These are phyloP conservation scores for Tetraodon nigroviridis DNA, from an alignment of 2,113 vertebrate species.

Conservation along the genomic window DNA sequence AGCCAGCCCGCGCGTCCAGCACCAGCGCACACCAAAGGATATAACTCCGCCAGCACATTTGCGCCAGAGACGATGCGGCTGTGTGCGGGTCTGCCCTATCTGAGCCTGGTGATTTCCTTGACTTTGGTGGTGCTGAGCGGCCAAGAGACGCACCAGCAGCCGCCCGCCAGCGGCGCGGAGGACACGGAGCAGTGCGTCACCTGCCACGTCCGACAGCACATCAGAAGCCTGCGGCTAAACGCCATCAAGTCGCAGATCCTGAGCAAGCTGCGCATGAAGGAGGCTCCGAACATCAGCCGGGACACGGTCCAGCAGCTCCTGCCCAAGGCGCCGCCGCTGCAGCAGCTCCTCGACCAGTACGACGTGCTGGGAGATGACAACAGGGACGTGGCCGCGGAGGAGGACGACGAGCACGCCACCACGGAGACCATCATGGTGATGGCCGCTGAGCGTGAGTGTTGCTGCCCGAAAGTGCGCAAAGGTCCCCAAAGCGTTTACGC, in stretches of 20 bases:
- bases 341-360: slow-evolving; percentile 96
- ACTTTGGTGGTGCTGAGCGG: slow-evolving; percentile 64
- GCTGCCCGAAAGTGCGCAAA: no score
- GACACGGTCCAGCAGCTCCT: slow-evolving; percentile 91
- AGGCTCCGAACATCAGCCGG: slow-evolving; percentile 96
- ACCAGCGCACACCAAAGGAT: slow-evolving; percentile 32
- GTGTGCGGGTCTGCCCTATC: slow-evolving; percentile 74
- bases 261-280: slow-evolving; percentile 95
- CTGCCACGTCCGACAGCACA: slow-evolving; percentile 92
- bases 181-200: slow-evolving; percentile 86
- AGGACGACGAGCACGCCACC: slow-evolving; percentile 92
- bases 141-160: slow-evolving; percentile 73
- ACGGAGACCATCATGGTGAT: slow-evolving; percentile 95
- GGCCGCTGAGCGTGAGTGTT: slow-evolving; percentile 88
- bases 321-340: slow-evolving; percentile 93
- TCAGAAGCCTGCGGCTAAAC: slow-evolving; percentile 90
- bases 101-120: slow-evolving; percentile 80
- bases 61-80: slow-evolving; percentile 80
- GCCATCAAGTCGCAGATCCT: slow-evolving; percentile 98
- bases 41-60: neutral
- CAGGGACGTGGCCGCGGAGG: slow-evolving; percentile 83
- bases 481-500: slow-evolving; percentile 38
- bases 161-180: slow-evolving; percentile 71
- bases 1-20: slow-evolving; percentile 32
- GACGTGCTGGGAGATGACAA: slow-evolving; percentile 95